Base-by-base conservation (phyloP, 1,140 invertebrate species). In the Heliconius hewitsoni region DNA sequence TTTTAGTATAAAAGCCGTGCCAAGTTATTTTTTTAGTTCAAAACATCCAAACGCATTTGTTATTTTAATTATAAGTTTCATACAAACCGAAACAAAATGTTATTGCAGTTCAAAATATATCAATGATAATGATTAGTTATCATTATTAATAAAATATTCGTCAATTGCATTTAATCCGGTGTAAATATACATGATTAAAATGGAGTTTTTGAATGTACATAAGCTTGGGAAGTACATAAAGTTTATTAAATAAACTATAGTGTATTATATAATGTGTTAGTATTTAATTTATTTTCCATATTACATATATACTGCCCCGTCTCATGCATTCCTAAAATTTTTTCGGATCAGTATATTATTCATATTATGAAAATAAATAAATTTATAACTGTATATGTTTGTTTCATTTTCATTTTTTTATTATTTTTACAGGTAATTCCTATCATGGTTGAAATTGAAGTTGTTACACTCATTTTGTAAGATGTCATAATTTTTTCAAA, bases 251-350 rank as follows among this genome's bases (percentile, higher is more conserved):
- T 91, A 89, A 90, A 93, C 91, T 89, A 73, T 82, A 85, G 77
- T 91, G 85, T 89, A 90, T 83, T 72, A 85, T 90, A 89, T 88
- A 87, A 85, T 81, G 86, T 88, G 83, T 90, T 91, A 90, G 90
- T 92, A 93, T 90, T 92, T 92, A 93, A 93, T 88, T 93, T 91
- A 93, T 93, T 90, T 90, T 90, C 85, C 84, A 57, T 19, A 46
- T 46, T 46, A 46, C 42, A 46, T 46, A 84, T 91, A 89, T 82
- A 82, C 81, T 90, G 87, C 90, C 87, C 89, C 85, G 80, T 84
- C 86, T 83, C 84, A 88, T 91, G 85, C 91, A 93, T 93, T 93
- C 90, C 90, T 90, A 89, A 85, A 66, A 27, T 77, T 82, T 93
- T 86, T 89, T 85, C 87, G 85, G 86, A 89, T 91, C 86, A 87